phyloP scores from a whole-genome alignment of 2,888 invertebrate genomes.

The Ectemnius cavifrons region DNA sequence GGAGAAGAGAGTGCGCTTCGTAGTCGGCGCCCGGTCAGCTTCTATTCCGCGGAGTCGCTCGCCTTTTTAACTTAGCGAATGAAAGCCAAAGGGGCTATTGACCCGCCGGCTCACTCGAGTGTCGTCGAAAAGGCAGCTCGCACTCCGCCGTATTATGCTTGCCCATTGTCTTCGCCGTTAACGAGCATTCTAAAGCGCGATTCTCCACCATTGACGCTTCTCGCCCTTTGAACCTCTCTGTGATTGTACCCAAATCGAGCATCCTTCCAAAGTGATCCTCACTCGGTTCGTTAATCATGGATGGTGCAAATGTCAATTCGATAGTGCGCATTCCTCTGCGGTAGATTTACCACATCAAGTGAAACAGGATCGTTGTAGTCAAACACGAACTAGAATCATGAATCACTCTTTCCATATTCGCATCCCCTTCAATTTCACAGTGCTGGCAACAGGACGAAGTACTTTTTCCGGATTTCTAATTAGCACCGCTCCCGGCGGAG shows the following conservation, averaged over 20 bases:
- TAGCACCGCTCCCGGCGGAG: conserved; percentile 11
- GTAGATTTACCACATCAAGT: too few species aligned
- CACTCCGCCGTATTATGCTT: conserved; percentile 4
- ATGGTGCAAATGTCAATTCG: too few species aligned
- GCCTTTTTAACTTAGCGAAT: conserved; percentile 8
- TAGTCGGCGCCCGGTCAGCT: conserved; percentile 10
- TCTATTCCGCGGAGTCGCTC: conserved; percentile 11
- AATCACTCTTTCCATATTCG: too few species aligned
- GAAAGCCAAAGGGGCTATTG: conserved; percentile 3
- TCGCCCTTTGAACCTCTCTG: not conserved
- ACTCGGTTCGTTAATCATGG: too few species aligned
- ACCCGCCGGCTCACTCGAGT: conserved; percentile 8
- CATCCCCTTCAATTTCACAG: not conserved
- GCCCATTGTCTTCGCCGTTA: not conserved
- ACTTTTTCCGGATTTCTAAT: conserved; percentile 38
- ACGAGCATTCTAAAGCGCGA: conserved; percentile 6
- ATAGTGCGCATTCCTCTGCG: too few species aligned
- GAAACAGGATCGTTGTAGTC: too few species aligned
- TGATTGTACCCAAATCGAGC: too few species aligned
- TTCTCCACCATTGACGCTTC: not conserved
- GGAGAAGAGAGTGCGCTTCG: conserved; percentile 27
- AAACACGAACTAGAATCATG: too few species aligned
- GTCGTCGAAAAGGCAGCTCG: not conserved
- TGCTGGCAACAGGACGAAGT: conserved; percentile 31
- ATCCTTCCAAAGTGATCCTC: too few species aligned